These are phyloP conservation scores for Scytalopus superciliaris DNA, from an alignment of 2,113 vertebrate species.

Conservation along the genomic window DNA sequence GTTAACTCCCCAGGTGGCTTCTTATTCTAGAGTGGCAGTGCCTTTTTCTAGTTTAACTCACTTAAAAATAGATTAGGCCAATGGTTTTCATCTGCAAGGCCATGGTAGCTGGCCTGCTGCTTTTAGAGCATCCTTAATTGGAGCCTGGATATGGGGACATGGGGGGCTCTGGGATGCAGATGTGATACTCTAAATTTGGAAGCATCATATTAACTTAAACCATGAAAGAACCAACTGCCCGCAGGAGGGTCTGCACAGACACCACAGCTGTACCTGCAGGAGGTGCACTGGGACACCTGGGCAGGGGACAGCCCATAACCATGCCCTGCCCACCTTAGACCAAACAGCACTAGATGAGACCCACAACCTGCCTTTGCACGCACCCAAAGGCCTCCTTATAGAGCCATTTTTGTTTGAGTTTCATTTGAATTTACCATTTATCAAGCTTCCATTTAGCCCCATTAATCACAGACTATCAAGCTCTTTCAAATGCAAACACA, in stretches of 20 bases:
- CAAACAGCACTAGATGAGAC: rapidly evolving
- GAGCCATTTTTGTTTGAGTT: conserved; percentile 39
- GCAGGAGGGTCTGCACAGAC: neutral
- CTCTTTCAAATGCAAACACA: conserved; percentile 68
- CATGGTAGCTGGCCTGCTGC: neutral
- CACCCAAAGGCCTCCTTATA: conserved; percentile 2
- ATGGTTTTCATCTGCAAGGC: conserved; percentile 27
- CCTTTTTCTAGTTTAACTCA: conserved; percentile 39
- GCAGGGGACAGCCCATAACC: neutral
- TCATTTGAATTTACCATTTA: conserved; percentile 26
- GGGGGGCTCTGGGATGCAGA: neutral
- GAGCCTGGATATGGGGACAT: neutral
- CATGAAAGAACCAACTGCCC: rapidly evolving
- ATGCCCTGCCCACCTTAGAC: rapidly evolving
- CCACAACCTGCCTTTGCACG: rapidly evolving
- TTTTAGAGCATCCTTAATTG: conserved; percentile 44
- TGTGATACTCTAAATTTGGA: neutral
- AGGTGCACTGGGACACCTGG: rapidly evolving
- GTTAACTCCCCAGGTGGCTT: conserved; percentile 56
- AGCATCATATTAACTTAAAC: neutral
- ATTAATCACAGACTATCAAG: conserved; percentile 69
- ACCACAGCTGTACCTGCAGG: neutral
- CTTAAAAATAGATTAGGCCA: conserved; percentile 59
- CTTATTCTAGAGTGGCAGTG: conserved; percentile 28
- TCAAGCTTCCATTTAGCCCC: conserved; percentile 61